Base-by-base conservation (phyloP, 2,797 vertebrate genomes). In the Clarias fuscus region DNA sequence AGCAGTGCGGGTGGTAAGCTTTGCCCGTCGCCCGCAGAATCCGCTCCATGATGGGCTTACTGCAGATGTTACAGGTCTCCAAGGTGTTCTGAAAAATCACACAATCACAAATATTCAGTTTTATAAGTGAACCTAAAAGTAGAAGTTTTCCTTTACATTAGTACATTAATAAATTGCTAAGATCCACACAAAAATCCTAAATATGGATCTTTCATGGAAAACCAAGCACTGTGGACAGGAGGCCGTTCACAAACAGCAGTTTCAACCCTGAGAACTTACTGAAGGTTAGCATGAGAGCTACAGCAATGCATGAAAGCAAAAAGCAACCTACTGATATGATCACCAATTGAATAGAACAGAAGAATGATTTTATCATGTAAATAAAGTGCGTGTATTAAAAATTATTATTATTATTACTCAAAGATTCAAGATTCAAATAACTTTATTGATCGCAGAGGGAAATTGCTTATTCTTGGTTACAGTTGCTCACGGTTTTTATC, bases 1-100 rank as follows among this genome's bases (percentile, higher is more conserved):
- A 99, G 95, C 98, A 99, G 93, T 98, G 98, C 56, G 98, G 98
- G 84, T 99, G 98, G 90, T 99, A 99, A 85, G 98, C 97, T 92
- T 99, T 99, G 75, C 98, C 98, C 0, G 97, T 99, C 22, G 98
- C 98, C 73, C 98, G 94, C 80, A 99, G 96, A 91, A 99, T 99
- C 88, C 97, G 95, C 89, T 99, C 98, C 98, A 99, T 98, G 94
- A 99, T 99, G 91, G 98, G 97, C 91, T 98, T 97, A 85, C 95
- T 93, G 4, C 98, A 99, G 87, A 99, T 97, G 0, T 93, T 98
- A 94, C 98, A 99, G 30, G 96, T 96, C 95, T 99, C 98, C 93
- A 99, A 94, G 10, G 98, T 99, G 71, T 97, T 98, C 98, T 99
- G 94, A 2, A 82, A 30, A 90, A 40, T 93, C 86, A 92, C 85